phyloP scores from a whole-genome alignment of 2,888 invertebrate genomes.

The Cheilosia scutellata region DNA sequence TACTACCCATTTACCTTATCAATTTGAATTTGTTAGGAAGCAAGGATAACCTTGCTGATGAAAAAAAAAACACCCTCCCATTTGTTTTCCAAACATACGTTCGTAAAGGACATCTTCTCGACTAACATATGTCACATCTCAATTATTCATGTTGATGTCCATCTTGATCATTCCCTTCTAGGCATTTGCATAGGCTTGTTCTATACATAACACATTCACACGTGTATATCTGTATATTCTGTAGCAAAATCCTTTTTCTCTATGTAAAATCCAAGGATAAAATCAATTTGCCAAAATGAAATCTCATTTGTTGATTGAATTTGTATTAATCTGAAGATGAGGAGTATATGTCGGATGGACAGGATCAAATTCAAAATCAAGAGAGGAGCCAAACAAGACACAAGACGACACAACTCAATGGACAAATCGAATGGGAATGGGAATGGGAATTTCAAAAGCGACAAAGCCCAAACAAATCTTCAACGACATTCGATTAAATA shows the following conservation, averaged over 20 bases:
- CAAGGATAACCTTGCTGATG: too few species aligned
- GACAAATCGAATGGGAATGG: neutral
- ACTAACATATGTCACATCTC: slow-evolving; percentile 31
- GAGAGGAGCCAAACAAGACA: slow-evolving; percentile 13
- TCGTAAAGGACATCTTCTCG: slow-evolving; percentile 1
- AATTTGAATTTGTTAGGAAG: too few species aligned
- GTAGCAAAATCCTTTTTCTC: slow-evolving; percentile 25
- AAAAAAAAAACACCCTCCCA: neutral
- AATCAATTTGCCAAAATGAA: slow-evolving; percentile 67
- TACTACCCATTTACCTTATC: too few species aligned
- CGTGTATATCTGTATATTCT: neutral
- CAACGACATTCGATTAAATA: slow-evolving; percentile 31
- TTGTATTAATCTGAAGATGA: slow-evolving; percentile 47
- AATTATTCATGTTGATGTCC: slow-evolving; percentile 59
- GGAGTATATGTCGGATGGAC: neutral
- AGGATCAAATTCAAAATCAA: neutral
- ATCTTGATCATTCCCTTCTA: slow-evolving; percentile 26
- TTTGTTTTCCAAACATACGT: neutral
- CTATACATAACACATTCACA: slow-evolving; percentile 22
- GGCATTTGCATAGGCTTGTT: neutral
- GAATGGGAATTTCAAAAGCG: slow-evolving; percentile 4
- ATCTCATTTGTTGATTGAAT: slow-evolving; percentile 72
- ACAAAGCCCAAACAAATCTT: neutral
- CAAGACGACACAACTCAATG: slow-evolving; percentile 39
- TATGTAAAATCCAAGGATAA: slow-evolving; percentile 32